Evolutionary conservation across 2,888 invertebrate genomes (phyloP).

Genomic region (Mythimna vitellina): DNA sequence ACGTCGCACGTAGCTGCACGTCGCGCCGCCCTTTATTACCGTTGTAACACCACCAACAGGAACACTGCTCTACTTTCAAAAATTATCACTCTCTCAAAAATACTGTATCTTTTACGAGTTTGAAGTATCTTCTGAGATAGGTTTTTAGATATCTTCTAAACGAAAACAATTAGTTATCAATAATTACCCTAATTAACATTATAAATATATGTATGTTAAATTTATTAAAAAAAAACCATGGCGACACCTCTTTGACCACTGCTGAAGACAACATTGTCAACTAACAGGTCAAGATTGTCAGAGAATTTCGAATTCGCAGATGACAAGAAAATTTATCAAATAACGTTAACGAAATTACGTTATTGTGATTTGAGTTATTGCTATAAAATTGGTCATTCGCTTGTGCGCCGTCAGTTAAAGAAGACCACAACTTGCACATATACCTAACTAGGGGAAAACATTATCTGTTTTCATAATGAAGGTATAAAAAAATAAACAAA

Average conservation of each 20-base stretch:
- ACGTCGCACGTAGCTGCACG: constrained; percentile 76
- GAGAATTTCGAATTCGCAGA: neutral
- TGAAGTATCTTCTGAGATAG: neutral
- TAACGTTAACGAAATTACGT: no score
- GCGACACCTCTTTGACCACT: neutral
- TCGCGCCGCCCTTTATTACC: constrained; percentile 79
- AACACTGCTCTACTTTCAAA: constrained; percentile 74
- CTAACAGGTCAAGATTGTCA: neutral
- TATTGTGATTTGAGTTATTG: no score
- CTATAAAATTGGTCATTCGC: no score
- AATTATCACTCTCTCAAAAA: neutral
- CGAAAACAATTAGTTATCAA: constrained; percentile 1
- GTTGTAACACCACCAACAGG: constrained; percentile 59
- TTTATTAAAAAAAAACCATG: neutral
- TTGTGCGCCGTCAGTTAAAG: no score
- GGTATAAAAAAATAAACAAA: no score
- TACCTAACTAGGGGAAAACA: no score
- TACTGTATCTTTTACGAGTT: neutral
- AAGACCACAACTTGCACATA: no score
- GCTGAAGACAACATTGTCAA: neutral
- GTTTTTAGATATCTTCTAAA: neutral
- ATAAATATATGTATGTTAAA: neutral
- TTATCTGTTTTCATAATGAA: no score
- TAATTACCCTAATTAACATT: neutral
- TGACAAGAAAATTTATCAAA: no score